Evolutionary conservation across 2,888 invertebrate species (phyloP).

Genomic region (Hedychridium roseum): DNA sequence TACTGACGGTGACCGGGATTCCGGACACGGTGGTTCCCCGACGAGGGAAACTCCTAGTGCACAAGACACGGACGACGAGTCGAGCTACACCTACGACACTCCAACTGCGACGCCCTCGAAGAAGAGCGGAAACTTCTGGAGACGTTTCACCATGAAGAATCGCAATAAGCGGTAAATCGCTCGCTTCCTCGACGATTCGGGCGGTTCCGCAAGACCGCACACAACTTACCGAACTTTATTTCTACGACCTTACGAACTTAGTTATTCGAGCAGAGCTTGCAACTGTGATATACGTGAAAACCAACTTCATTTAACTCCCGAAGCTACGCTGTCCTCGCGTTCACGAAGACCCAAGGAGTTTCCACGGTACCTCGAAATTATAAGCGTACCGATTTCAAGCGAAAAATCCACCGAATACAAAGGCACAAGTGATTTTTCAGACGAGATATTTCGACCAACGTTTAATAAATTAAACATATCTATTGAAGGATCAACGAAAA

Average conservation of each 20-base stretch:
- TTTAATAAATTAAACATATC: too few species aligned
- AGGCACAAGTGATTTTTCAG: too few species aligned
- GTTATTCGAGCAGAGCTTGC: conserved; percentile 54
- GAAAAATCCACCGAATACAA: too few species aligned
- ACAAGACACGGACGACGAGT: conserved; percentile 67
- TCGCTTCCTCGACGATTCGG: background rate
- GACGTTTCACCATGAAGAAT: conserved; percentile 75
- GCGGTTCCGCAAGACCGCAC: conserved; percentile 1
- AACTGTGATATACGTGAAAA: conserved; percentile 57
- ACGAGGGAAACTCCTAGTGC: conserved; percentile 59
- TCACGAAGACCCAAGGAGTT: too few species aligned
- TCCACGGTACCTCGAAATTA: conserved; percentile 2
- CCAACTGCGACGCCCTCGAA: conserved; percentile 51
- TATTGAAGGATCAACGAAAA: too few species aligned
- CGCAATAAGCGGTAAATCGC: conserved; percentile 72
- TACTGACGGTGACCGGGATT: conserved; percentile 58
- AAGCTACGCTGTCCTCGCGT: too few species aligned
- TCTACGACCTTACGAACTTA: conserved; percentile 42
- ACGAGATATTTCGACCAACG: too few species aligned
- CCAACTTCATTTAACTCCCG: too few species aligned
- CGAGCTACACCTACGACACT: conserved; percentile 63
- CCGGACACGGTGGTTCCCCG: conserved; percentile 61
- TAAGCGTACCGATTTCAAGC: too few species aligned
- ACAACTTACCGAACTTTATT: conserved; percentile 26
- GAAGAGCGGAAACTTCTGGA: conserved; percentile 68